A percentile compares a stretch with the other conserved stretches of the same genome.
These are phyloP conservation scores for Psococerastis gibbosa DNA, from an alignment of 2,888 invertebrate species.

Conservation along the genomic window DNA sequence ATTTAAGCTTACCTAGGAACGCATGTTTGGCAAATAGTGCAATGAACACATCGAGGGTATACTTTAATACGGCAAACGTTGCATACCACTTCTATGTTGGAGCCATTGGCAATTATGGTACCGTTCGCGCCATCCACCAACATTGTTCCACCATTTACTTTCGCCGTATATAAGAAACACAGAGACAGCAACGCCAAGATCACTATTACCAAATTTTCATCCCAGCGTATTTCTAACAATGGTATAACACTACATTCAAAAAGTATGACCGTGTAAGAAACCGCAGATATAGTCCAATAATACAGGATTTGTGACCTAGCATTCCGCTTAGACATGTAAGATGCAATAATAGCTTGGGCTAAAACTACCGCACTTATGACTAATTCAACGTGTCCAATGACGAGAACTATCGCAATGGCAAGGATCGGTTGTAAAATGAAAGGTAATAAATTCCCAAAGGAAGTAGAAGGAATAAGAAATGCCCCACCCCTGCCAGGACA, in stretches of 20 bases:
- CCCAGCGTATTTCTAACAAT: constrained; percentile 45
- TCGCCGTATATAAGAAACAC: constrained; percentile 27
- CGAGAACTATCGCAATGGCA: constrained; percentile 22
- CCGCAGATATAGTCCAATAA: constrained; percentile 52
- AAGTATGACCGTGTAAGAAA: constrained; percentile 40
- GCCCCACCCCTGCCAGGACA: constrained; percentile 40
- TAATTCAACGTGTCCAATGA: constrained; percentile 17
- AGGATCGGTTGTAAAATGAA: constrained; percentile 30
- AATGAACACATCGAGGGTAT: constrained; percentile 57
- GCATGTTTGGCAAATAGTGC: constrained; percentile 64
- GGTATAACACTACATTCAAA: constrained; percentile 54
- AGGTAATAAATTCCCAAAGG: constrained; percentile 18
- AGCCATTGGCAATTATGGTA: constrained; percentile 20
- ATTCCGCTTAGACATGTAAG: constrained; percentile 17
- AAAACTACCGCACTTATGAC: constrained; percentile 17
- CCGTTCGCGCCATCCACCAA: constrained; percentile 19
- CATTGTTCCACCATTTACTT: constrained; percentile 20
- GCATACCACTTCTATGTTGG: constrained; percentile 30
- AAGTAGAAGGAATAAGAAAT: constrained; percentile 18
- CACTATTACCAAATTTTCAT: constrained; percentile 40
- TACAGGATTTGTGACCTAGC: constrained; percentile 51
- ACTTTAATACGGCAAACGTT: constrained; percentile 38
- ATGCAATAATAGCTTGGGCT: background rate
- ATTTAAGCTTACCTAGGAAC: constrained; percentile 54
- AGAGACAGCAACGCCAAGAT: constrained; percentile 29